Evolutionary conservation across 2,888 invertebrate species (phyloP).

Genomic region (Coelogynopora nodosa): DNA sequence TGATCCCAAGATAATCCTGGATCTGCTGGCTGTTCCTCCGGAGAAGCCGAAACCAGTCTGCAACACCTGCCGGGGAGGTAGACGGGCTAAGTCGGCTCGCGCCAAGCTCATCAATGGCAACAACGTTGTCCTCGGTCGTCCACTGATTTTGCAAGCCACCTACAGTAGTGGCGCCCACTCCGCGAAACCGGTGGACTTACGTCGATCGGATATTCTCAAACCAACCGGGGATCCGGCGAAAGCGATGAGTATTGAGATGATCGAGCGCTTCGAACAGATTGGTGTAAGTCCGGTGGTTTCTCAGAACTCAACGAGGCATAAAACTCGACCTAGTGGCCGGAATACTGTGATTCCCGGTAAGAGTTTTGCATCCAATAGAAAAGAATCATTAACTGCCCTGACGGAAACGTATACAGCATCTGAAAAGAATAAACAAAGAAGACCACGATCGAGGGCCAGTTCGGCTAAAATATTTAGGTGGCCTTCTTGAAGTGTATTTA

Average conservation of each 20-base stretch:
- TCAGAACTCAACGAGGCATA: not conserved
- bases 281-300: not conserved
- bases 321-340: not conserved
- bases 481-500: too few species aligned
- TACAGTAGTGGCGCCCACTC: not conserved
- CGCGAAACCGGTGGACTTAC: not conserved
- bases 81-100: not conserved
- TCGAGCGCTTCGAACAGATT: not conserved
- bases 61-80: not conserved
- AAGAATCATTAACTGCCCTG: not conserved
- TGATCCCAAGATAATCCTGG: not conserved
- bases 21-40: not conserved
- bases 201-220: not conserved
- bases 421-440: too few species aligned
- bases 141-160: not conserved
- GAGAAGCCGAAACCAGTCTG: not conserved
- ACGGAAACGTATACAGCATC: too few species aligned
- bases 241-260: not conserved
- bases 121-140: not conserved
- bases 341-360: not conserved
- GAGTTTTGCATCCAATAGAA: not conserved
- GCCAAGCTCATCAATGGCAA: not conserved
- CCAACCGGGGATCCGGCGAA: not conserved
- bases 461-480: too few species aligned
- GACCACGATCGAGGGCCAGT: too few species aligned